Conservation (phyloP, 2,113 vertebrate genomes). For the Montifringilla adamsi region DNA sequence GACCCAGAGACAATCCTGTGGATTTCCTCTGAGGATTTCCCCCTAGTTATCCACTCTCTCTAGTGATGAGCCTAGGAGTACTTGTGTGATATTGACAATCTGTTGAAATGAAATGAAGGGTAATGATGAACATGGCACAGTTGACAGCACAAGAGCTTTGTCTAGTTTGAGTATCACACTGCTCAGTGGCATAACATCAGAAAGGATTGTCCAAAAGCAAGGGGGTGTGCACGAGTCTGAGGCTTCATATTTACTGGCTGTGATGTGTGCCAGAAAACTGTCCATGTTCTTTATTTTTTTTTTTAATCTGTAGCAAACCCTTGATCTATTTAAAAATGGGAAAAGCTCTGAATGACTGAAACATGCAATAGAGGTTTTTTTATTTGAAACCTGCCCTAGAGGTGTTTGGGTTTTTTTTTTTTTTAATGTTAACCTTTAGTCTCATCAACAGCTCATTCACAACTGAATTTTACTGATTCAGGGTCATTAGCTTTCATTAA, state of each 20-base stretch:
- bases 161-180: neutral
- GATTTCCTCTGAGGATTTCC: neutral
- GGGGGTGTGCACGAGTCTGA: neutral
- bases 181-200: neutral
- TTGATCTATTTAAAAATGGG: neutral
- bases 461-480: too few species aligned
- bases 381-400: neutral
- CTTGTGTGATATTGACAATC: neutral
- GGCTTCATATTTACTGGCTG: neutral
- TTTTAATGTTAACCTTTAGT: too few species aligned
- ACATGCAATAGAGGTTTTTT: neutral
- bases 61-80: neutral
- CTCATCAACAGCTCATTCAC: too few species aligned
- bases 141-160: neutral
- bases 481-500: neutral
- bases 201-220: neutral
- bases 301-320: neutral
- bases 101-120: constrained; percentile 19
- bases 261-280: accelerated
- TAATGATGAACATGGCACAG: neutral
- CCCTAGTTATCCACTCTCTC: neutral
- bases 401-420: too few species aligned
- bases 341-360: neutral
- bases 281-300: neutral
- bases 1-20: neutral